Evolutionary conservation across 2,797 vertebrate genomes (phyloP), one percentile per base, ranked within the genome.

Genomic region (Cottoperca gobio): DNA sequence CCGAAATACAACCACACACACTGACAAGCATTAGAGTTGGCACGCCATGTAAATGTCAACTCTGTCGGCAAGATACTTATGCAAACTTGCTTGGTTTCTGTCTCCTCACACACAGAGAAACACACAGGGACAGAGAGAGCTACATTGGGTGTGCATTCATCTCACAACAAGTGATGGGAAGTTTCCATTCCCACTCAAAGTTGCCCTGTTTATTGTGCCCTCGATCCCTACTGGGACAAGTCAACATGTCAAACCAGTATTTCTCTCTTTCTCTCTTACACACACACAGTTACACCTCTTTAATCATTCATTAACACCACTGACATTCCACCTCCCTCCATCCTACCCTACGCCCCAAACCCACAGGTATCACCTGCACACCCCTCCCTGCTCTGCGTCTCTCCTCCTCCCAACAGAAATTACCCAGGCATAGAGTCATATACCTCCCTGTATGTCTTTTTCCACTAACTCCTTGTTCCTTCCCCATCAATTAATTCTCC

Each of bases 241-340:
- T 88, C 68, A 86, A 92, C 90, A 46, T 89, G 90, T 88, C 68
- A 74, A 90, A 94, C 91, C 85, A 86, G 91, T 94, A 78, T 3
- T 49, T 4, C 8, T 4, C n/a, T 1, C 26, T 4, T 26, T 19
- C 26, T 6, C 21, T 6, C 8, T 14, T 61, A 11, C 37, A 28
- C 63, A 54, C 57, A 10, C 45, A 62, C 68, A 31, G n/a, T n/a
- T 35, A 23, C 69, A 57, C 66, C 28, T 63, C 13, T 64, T 72
- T 68, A 81, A 85, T 82, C 66, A 79, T 84, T 84, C 68, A 88
- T 83, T 71, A 66, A 73, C 76, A 58, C 3, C 5, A 1, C 23
- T 31, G 17, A n/a, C 8, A n/a, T n/a, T n/a, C n/a, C n/a, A n/a
- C n/a, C n/a, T n/a, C 26, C 0, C 24, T 52, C 48, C 58, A 50